Conservation (phyloP, 2,888 invertebrate species). For the Terebella lapidaria region DNA sequence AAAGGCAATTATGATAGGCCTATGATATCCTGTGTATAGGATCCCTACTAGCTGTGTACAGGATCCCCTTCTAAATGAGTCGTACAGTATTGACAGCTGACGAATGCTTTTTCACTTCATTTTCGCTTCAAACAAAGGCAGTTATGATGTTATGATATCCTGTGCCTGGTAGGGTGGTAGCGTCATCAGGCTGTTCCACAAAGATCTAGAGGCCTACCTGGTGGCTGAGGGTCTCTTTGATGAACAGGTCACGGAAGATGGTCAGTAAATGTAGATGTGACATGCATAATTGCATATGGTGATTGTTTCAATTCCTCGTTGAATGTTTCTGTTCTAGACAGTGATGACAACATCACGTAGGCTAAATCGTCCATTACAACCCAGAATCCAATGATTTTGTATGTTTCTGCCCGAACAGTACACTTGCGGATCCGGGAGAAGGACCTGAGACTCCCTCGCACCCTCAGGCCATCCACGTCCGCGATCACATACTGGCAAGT, state of each 20-base stretch:
- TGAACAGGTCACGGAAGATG: constrained; percentile 50
- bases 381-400: too few relatives aligned
- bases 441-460: constrained; percentile 50
- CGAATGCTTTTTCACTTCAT: not conserved
- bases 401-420: constrained; percentile 33
- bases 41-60: too few relatives aligned
- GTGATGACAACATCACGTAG: too few relatives aligned
- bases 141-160: not conserved
- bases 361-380: too few relatives aligned
- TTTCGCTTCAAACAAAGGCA: not conserved
- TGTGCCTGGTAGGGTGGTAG: constrained; percentile 40
- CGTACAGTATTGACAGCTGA: too few relatives aligned
- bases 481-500: constrained; percentile 53
- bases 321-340: too few relatives aligned
- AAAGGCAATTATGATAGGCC: too few relatives aligned
- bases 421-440: constrained; percentile 51
- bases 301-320: too few relatives aligned
- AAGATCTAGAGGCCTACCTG: constrained; percentile 51
- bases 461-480: constrained; percentile 49
- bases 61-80: too few relatives aligned
- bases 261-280: constrained; percentile 31
- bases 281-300: too few relatives aligned
- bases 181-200: constrained; percentile 50
- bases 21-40: too few relatives aligned
- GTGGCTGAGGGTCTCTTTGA: constrained; percentile 51